Base-by-base conservation (phyloP, 2,797 vertebrate genomes). In the Melanitta fusca region DNA sequence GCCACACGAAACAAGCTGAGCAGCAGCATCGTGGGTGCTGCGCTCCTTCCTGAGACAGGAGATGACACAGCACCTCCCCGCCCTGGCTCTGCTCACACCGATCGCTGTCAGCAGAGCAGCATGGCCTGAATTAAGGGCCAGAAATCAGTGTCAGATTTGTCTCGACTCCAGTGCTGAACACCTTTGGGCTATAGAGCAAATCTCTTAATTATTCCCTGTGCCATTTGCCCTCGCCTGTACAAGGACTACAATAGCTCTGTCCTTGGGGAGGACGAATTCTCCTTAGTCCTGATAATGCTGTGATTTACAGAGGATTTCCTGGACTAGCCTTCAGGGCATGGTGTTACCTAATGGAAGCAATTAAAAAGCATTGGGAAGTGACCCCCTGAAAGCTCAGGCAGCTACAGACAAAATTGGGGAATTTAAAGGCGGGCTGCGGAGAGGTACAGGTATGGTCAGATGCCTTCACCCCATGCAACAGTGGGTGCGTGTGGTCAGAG, bases 401-500 rank as follows among this genome's bases (percentile, higher is more conserved):
- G 86, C 81, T 66, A 12, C 54, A 56, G 84, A 47, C 2, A 39
- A 60, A 89, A 66, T 2, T 10, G 10, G 32, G 71, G 84, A 72
- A 56, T 91, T 66, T 27, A 43, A 64, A 94, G 28, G 34, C 51
- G 11, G 41, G 19, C 7, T 13, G 60, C 0, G 10, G 72, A 21
- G 72, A 57, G 60, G 14, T 16, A 4, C 28, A 8, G 68, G 57
- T n/a, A 5, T 0, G 0, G 0, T 24, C 1, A 1, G 4, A 32
- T 18, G 28, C 21, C 28, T 70, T 78, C 34, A 3, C 17, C 22
- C 22, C 1, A 3, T 0, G 24, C 34, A 0, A 0, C 56, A 8
- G 27, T 0, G 0, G 47, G 47, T 18, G 1, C 0, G 0, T 1
- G 58, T 22, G 25, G 21, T 49, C 0, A 0, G 28, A 68, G 4